Conservation (phyloP, 2,888 invertebrate genomes). For the Xestia ashworthii region DNA sequence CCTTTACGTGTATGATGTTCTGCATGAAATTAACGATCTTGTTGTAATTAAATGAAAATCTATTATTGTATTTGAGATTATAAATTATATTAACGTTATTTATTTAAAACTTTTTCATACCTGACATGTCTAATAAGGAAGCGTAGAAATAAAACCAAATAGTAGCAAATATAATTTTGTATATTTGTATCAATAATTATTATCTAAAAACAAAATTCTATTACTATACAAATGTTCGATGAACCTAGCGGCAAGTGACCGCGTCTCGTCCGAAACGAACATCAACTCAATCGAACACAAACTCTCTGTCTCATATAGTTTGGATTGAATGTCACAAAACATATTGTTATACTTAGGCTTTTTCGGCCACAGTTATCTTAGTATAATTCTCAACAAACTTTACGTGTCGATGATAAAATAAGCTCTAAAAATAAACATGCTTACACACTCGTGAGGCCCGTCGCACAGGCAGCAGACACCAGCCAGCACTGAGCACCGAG, state of each 20-base stretch:
- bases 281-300: not conserved
- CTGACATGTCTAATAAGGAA: not conserved
- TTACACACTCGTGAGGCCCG: constrained; percentile 4
- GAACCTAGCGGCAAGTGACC: constrained; percentile 26
- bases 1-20: constrained; percentile 59
- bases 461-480: not conserved
- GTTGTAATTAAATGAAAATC: not conserved
- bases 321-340: constrained; percentile 25
- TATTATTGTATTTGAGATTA: constrained; percentile 2
- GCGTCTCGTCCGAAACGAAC: not conserved
- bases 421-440: constrained; percentile 52
- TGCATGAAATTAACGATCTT: not conserved
- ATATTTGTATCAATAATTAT: constrained; percentile 85
- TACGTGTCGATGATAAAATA: constrained; percentile 51
- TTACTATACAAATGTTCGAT: constrained; percentile 74
- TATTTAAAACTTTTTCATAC: not conserved
- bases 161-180: constrained; percentile 85
- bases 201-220: constrained; percentile 79
- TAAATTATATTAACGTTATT: not conserved
- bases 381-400: constrained; percentile 50
- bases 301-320: constrained; percentile 10
- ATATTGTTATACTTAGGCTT: constrained; percentile 20
- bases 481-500: too few species aligned
- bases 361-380: constrained; percentile 31
- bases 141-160: constrained; percentile 70